phyloP scores from a whole-genome alignment of 2,888 invertebrate genomes.

The Meiosimyza decipiens region DNA sequence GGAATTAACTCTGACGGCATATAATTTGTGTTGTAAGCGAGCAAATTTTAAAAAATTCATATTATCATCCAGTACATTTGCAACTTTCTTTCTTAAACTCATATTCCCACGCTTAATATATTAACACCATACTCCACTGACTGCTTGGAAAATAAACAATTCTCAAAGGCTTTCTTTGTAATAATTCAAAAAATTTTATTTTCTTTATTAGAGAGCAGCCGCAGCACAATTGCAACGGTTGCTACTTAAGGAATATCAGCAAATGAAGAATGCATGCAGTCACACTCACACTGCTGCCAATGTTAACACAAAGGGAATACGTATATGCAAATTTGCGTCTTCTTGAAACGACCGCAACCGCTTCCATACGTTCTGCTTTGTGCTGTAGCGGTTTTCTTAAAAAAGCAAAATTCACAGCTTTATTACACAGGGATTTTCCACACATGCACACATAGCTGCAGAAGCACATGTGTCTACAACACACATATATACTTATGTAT shows the following conservation, averaged over 20 bases:
- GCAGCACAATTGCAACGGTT: constrained; percentile 34
- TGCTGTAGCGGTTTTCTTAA: constrained; percentile 27
- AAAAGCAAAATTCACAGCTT: constrained; percentile 31
- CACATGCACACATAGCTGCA: background rate
- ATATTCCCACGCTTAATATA: no score
- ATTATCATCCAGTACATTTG: no score
- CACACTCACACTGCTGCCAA: background rate
- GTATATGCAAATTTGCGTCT: constrained; percentile 30
- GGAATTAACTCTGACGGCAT: no score
- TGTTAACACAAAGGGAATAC: constrained; percentile 23
- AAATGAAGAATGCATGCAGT: background rate
- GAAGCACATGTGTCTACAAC: background rate
- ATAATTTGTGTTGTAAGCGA: no score
- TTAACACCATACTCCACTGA: no score
- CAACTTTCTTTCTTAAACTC: no score
- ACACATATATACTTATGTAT: background rate
- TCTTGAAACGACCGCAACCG: constrained; percentile 23
- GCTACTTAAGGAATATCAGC: constrained; percentile 33
- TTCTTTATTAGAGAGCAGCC: background rate
- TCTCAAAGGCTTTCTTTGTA: constrained; percentile 28
- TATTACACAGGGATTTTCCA: constrained; percentile 18
- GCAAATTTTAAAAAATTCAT: no score
- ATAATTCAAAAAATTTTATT: constrained; percentile 29
- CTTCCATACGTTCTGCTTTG: background rate
- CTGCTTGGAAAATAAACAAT: constrained; percentile 8